A percentile compares a stretch with the other conserved stretches of the same genome.
Conservation (phyloP, 2,113 vertebrate species). For the Zapus hudsonius region DNA sequence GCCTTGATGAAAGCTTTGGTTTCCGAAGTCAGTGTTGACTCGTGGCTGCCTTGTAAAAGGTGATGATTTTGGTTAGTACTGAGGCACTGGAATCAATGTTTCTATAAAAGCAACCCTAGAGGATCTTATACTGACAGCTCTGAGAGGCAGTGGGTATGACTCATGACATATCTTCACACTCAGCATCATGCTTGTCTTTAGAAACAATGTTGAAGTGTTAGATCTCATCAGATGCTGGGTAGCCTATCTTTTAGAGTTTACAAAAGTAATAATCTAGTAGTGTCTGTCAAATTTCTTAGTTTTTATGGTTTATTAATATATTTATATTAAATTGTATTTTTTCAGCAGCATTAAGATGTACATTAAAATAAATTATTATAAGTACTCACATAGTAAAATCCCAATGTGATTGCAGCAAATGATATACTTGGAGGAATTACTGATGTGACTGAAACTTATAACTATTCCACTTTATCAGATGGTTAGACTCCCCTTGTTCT, state of each 20-base stretch:
- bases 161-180: not conserved
- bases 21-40: not conserved
- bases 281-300: not conserved
- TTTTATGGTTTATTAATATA: conserved; percentile 1
- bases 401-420: conserved; percentile 73
- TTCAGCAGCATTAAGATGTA: conserved; percentile 46
- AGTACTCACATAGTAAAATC: conserved; percentile 67
- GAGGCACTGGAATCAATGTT: not conserved
- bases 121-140: not conserved
- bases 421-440: conserved; percentile 67
- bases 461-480: conserved; percentile 75
- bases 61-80: not conserved
- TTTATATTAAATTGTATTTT: not conserved
- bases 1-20: not conserved
- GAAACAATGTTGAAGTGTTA: not conserved
- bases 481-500: conserved; percentile 62
- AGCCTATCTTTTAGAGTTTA: not conserved
- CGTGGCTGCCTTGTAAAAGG: not conserved
- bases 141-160: not conserved
- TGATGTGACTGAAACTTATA: conserved; percentile 66
- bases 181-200: not conserved
- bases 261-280: not conserved
- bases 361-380: conserved; percentile 40
- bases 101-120: not conserved
- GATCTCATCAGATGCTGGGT: not conserved